These are phyloP conservation scores for Prinia subflava DNA, from an alignment of 2,113 vertebrate genomes.

Conservation along the genomic window DNA sequence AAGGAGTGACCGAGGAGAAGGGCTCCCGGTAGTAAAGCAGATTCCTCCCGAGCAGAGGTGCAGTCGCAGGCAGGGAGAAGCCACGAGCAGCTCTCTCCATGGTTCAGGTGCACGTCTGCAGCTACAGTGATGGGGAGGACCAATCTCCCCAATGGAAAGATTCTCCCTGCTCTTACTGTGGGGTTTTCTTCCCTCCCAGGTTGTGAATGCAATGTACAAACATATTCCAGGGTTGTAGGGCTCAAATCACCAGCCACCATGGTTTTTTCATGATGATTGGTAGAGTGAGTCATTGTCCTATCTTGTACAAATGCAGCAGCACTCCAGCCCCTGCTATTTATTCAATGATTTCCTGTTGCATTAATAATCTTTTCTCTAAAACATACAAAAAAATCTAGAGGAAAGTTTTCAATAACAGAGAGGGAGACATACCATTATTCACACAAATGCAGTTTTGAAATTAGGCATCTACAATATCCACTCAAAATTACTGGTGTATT, in stretches of 20 bases:
- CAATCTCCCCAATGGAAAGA: background rate
- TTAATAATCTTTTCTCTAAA: background rate
- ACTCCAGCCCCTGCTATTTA: background rate
- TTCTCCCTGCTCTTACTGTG: background rate
- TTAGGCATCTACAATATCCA: background rate
- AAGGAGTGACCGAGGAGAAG: background rate
- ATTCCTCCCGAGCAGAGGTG: background rate
- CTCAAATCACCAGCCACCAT: background rate
- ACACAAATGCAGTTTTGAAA: background rate
- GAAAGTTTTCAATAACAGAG: background rate
- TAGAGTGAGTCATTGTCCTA: background rate
- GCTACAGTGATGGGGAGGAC: background rate
- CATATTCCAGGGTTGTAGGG: rapidly evolving
- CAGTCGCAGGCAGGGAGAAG: background rate
- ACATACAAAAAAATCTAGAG: background rate
- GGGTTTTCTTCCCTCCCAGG: background rate
- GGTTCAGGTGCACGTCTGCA: background rate
- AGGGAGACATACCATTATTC: background rate
- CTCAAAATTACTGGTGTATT: background rate
- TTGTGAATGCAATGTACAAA: background rate
- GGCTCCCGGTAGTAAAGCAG: background rate
- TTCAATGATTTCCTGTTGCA: background rate
- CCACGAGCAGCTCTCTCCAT: background rate
- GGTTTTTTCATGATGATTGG: background rate
- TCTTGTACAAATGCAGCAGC: background rate